phyloP scores from a whole-genome alignment of 2,797 vertebrate species.

The Mus caroli region DNA sequence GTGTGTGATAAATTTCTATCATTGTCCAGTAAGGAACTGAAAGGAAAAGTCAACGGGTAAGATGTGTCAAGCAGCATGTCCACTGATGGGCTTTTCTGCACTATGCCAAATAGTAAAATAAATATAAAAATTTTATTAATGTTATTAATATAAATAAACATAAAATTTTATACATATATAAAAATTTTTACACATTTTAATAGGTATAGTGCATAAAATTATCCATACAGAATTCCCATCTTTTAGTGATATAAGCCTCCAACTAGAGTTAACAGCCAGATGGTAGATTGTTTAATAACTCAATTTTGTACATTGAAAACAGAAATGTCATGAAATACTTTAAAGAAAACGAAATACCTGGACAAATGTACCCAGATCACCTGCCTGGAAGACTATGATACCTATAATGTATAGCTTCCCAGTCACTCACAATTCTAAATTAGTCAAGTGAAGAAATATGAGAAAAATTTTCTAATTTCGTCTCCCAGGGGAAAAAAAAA shows the following conservation, averaged over 20 bases:
- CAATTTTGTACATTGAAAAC: not conserved
- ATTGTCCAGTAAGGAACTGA: not conserved
- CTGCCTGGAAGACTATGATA: not conserved
- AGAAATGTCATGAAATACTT: constrained; percentile 21
- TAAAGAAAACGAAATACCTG: not conserved
- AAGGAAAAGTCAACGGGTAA: not conserved
- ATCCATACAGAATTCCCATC: not conserved
- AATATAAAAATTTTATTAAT: not conserved
- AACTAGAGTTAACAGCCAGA: not conserved
- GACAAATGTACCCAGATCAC: not conserved
- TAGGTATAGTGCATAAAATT: not conserved
- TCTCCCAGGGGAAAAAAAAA: not conserved
- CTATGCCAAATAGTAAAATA: not conserved
- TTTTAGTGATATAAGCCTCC: constrained; percentile 4
- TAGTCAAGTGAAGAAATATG: not conserved
- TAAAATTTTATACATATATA: not conserved
- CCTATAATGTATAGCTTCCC: not conserved
- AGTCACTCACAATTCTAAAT: not conserved
- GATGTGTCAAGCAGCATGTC: not conserved
- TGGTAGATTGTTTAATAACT: not conserved
- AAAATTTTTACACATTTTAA: not conserved
- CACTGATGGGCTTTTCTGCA: not conserved
- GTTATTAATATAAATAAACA: constrained; percentile 1
- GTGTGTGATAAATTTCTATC: not conserved
- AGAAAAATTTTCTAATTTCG: not conserved